phyloP scores from a whole-genome alignment of 1,140 invertebrate species.

The Drosophila pseudoobscura region DNA sequence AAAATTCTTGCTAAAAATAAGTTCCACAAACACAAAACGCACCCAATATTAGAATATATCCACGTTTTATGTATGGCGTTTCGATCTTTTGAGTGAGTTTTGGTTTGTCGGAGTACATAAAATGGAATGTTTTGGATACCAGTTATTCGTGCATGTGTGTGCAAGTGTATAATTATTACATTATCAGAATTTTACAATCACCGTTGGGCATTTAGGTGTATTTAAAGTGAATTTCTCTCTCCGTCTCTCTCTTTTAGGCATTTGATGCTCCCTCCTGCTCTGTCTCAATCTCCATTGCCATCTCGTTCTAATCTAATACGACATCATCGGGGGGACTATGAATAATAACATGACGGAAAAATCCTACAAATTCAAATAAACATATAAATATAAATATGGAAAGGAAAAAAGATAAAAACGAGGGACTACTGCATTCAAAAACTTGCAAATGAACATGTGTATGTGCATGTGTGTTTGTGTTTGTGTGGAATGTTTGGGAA shows the following conservation, averaged over 20 bases:
- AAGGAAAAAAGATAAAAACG: slow-evolving; percentile 43
- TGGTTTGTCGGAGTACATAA: slow-evolving; percentile 32
- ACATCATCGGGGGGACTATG: slow-evolving; percentile 35
- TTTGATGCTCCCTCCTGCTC: slow-evolving; percentile 31
- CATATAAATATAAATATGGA: slow-evolving; percentile 26
- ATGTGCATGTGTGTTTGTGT: slow-evolving; percentile 12
- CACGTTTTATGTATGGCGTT: background rate
- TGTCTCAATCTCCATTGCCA: slow-evolving; percentile 12
- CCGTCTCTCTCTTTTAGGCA: slow-evolving; percentile 16
- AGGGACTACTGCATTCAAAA: slow-evolving; percentile 51
- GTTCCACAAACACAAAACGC: slow-evolving; percentile 17
- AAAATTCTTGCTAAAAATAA: slow-evolving; percentile 30
- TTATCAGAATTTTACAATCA: slow-evolving; percentile 16
- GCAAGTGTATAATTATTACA: slow-evolving; percentile 15
- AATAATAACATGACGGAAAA: slow-evolving; percentile 64
- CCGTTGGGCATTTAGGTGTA: slow-evolving; percentile 7
- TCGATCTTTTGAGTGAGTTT: background rate
- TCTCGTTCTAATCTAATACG: slow-evolving; percentile 58
- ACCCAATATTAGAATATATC: no score
- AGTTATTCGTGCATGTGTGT: slow-evolving; percentile 37
- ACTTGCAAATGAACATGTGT: slow-evolving; percentile 42
- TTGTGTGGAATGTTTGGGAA: slow-evolving; percentile 41
- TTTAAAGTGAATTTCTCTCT: slow-evolving; percentile 11
- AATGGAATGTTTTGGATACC: slow-evolving; percentile 62
- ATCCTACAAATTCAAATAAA: slow-evolving; percentile 48